Evolutionary conservation across 2,888 invertebrate species (phyloP).

Genomic region (Vandiemenella viatica): DNA sequence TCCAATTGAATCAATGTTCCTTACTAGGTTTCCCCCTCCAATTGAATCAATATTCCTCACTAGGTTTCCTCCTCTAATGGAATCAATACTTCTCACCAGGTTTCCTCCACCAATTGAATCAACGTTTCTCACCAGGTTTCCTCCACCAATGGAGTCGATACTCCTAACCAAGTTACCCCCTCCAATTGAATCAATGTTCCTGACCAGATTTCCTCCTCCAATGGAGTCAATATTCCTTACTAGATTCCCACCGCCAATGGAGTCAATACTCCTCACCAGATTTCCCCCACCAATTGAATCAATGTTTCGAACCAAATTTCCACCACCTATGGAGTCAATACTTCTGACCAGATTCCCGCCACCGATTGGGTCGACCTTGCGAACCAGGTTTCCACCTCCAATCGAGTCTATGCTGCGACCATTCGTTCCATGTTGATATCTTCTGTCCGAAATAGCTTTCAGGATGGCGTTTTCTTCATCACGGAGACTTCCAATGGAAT

Average conservation of each 20-base stretch:
- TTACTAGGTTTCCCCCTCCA: conserved; percentile 17
- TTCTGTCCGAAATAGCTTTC: no score
- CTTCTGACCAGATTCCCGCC: conserved; percentile 27
- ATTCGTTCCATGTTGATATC: conserved; percentile 22
- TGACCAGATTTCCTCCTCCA: conserved; percentile 17
- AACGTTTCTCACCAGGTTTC: conserved; percentile 26
- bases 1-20: no score
- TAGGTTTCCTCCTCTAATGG: conserved; percentile 22
- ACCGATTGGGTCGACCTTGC: conserved; percentile 22
- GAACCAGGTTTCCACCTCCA: conserved; percentile 17
- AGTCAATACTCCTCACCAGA: conserved; percentile 30
- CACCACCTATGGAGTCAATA: conserved; percentile 26
- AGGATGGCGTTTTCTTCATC: no score
- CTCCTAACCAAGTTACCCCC: conserved; percentile 30
- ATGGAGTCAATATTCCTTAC: conserved; percentile 17
- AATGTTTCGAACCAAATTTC: conserved; percentile 18
- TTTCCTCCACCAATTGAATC: conserved; percentile 24
- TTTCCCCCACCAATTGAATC: conserved; percentile 23
- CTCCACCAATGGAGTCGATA: background rate
- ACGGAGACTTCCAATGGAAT: no score
- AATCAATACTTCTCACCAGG: conserved; percentile 20
- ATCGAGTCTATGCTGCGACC: conserved; percentile 31
- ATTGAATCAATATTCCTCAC: conserved; percentile 31
- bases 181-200: conserved; percentile 33
- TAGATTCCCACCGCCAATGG: conserved; percentile 32